Evolutionary conservation across 2,888 invertebrate genomes (phyloP).

Genomic region (Ariolimax columbianus): DNA sequence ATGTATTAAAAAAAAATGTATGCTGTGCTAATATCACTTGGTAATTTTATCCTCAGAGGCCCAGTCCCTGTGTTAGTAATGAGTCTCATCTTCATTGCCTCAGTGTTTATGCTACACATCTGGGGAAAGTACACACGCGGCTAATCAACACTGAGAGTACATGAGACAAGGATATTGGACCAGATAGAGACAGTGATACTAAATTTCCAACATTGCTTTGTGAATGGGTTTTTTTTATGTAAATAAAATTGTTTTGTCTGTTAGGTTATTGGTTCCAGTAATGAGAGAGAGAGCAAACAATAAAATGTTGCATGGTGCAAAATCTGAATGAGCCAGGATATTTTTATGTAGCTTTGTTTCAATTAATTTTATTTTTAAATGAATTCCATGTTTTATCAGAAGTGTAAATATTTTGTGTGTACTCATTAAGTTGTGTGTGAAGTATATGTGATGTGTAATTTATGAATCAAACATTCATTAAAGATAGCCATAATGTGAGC

Average conservation of each 20-base stretch:
- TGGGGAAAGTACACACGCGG: conserved; percentile 91
- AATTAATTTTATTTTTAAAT: background rate
- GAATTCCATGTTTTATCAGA: background rate
- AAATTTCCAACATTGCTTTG: background rate
- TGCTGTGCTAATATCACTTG: background rate
- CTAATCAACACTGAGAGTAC: conserved; percentile 47
- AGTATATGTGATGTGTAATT: background rate
- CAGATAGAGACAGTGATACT: background rate
- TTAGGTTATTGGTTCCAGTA: background rate
- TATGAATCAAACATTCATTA: background rate
- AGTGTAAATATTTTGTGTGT: background rate
- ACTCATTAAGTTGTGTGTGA: background rate
- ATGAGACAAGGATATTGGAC: background rate
- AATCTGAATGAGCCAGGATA: background rate
- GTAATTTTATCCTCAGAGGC: conserved; percentile 81
- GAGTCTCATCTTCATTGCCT: conserved; percentile 98
- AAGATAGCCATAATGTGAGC: background rate
- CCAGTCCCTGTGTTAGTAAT: conserved; percentile 99
- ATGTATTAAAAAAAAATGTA: too few species aligned
- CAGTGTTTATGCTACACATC: conserved; percentile 99
- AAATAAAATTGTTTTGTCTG: background rate
- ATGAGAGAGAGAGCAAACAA: background rate
- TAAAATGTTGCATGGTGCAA: background rate
- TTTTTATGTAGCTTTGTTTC: background rate
- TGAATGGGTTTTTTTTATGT: background rate